Conservation (phyloP, 2,113 vertebrate species). For the Phrynosoma blainvillii region DNA sequence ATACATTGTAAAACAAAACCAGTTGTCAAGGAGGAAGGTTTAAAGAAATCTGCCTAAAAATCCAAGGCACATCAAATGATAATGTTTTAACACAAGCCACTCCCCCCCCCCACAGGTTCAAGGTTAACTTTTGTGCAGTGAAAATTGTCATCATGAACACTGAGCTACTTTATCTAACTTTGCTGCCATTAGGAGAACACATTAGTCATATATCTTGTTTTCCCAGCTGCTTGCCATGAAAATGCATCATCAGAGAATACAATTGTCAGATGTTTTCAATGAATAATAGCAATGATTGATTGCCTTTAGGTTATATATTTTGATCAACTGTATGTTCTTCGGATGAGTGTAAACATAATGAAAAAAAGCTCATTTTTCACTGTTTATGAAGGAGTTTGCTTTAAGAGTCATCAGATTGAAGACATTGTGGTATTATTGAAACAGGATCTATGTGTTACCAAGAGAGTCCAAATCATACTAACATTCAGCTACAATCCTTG, state of each 20-base stretch:
- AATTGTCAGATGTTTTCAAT: constrained; percentile 66
- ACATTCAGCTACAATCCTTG: neutral
- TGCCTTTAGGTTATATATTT: constrained; percentile 41
- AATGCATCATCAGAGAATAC: constrained; percentile 70
- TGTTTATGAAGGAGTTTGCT: constrained; percentile 33
- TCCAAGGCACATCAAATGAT: neutral
- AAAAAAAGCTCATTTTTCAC: neutral
- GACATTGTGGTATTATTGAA: neutral
- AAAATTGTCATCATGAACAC: constrained; percentile 49
- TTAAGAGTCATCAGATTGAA: constrained; percentile 22
- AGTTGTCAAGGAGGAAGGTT: neutral
- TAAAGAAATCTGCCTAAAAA: neutral
- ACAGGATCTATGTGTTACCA: neutral
- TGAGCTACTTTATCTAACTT: constrained; percentile 22
- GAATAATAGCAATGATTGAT: constrained; percentile 62
- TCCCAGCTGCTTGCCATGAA: constrained; percentile 53
- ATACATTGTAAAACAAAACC: neutral
- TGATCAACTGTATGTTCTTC: constrained; percentile 41
- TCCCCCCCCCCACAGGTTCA: neutral
- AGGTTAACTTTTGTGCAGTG: constrained; percentile 31
- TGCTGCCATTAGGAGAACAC: constrained; percentile 46
- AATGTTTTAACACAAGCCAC: neutral
- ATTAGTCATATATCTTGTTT: constrained; percentile 44
- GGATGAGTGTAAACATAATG: neutral
- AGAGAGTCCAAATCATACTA: neutral